Evolutionary conservation across 92 coral and sea anemone genomes (phyloP).

Genomic region (Chrysogorgia sp.): DNA sequence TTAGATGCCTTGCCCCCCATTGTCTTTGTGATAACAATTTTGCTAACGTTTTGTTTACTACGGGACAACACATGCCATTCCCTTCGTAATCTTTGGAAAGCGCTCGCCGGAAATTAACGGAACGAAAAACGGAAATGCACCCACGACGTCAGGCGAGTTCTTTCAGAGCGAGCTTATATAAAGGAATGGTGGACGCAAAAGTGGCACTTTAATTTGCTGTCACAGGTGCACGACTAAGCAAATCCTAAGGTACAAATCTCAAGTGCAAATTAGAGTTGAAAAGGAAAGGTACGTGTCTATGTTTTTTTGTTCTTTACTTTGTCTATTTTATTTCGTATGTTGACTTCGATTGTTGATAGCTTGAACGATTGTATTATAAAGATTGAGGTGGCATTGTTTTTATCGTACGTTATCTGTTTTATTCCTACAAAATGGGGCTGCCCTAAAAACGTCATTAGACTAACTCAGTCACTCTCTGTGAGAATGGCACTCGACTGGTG

Average conservation of each 20-base stretch:
- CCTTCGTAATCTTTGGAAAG: neutral
- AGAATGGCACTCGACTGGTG: too few relatives aligned
- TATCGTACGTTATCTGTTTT: neutral
- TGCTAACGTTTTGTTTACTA: conserved; percentile 13
- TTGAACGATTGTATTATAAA: too few relatives aligned
- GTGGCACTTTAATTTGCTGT: conserved; percentile 11
- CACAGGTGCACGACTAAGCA: neutral
- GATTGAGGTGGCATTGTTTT: neutral
- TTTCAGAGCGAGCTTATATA: conserved; percentile 26
- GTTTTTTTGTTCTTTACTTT: too few relatives aligned
- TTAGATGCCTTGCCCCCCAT: conserved; percentile 16
- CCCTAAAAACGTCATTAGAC: too few relatives aligned
- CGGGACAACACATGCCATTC: neutral
- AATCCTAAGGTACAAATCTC: neutral
- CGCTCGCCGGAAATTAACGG: conserved; percentile 35
- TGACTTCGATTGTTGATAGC: too few relatives aligned
- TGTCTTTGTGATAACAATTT: conserved; percentile 6
- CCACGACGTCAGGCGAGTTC: conserved; percentile 23
- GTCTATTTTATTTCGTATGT: too few relatives aligned
- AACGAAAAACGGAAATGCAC: conserved; percentile 33
- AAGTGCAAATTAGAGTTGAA: neutral
- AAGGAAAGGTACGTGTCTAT: neutral
- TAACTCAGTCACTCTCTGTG: too few relatives aligned
- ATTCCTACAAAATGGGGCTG: too few relatives aligned
- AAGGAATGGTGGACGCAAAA: neutral